These are phyloP conservation scores for Antechinus stuartii DNA, from an alignment of 2,113 vertebrate genomes.

Conservation along the genomic window DNA sequence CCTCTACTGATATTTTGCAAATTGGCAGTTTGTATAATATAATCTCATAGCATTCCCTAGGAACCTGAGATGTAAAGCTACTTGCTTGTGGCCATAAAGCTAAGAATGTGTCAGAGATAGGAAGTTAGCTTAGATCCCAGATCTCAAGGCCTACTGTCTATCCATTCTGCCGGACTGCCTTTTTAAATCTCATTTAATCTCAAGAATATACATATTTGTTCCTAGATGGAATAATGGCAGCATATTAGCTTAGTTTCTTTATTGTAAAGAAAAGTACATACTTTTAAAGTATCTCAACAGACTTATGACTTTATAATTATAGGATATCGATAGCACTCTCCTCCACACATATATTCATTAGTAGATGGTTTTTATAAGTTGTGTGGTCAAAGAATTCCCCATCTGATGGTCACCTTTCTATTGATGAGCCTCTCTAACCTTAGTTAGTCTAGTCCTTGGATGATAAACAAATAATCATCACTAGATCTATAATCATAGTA, in stretches of 20 bases:
- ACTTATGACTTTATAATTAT: neutral
- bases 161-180: neutral
- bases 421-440: too few relatives aligned
- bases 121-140: neutral
- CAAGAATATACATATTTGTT: neutral
- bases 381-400: too few relatives aligned
- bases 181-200: neutral
- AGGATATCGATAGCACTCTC: too few relatives aligned
- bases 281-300: neutral
- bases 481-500: neutral
- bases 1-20: neutral
- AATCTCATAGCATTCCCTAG: neutral
- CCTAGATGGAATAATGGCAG: neutral
- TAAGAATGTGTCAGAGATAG: neutral
- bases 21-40: neutral
- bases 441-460: neutral
- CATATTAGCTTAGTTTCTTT: neutral
- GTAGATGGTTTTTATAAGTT: too few relatives aligned
- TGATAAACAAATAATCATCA: neutral
- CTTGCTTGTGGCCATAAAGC: neutral
- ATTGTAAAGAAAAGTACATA: neutral
- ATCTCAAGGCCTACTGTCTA: neutral
- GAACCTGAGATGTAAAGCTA: neutral
- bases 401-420: too few relatives aligned
- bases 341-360: too few relatives aligned